phyloP scores from a whole-genome alignment of 1,140 invertebrate genomes.

The Brachionus rubens region DNA sequence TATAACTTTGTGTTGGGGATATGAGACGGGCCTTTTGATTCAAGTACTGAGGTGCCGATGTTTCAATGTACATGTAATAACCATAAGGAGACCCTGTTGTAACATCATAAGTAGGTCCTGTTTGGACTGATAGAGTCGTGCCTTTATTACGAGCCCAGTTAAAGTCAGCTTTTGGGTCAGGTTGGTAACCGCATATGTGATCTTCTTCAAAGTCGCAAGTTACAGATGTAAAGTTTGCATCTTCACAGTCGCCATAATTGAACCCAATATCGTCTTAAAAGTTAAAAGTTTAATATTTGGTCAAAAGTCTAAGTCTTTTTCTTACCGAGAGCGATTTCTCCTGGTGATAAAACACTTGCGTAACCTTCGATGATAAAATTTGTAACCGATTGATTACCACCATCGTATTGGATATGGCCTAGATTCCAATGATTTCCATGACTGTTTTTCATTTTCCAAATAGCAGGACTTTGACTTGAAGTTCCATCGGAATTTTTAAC shows the following conservation, averaged over 20 bases:
- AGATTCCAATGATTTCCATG: constrained; percentile 38
- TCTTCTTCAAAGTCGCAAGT: constrained; percentile 39
- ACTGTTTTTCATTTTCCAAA: constrained; percentile 40
- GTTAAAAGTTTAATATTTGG: neutral
- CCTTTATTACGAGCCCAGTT: constrained; percentile 54
- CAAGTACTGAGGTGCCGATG: neutral
- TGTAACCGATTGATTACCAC: neutral
- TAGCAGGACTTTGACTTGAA: neutral
- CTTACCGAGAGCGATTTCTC: constrained; percentile 25
- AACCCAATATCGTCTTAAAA: constrained; percentile 13
- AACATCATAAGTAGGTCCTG: constrained; percentile 47
- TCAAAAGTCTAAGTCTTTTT: constrained; percentile 48
- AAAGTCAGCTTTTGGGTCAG: constrained; percentile 54
- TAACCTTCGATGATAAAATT: constrained; percentile 39
- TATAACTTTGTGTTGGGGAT: neutral
- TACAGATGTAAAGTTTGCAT: neutral
- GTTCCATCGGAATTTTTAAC: neutral
- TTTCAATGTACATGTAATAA: constrained; percentile 49
- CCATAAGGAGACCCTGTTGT: neutral
- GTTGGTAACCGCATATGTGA: constrained; percentile 51
- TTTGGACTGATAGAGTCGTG: constrained; percentile 34
- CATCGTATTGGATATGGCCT: constrained; percentile 1
- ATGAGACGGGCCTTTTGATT: constrained; percentile 20
- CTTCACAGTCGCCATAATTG: constrained; percentile 14
- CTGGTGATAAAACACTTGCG: neutral